Base-by-base conservation (phyloP, 2,797 vertebrate genomes). In the Darevskia mixta region DNA sequence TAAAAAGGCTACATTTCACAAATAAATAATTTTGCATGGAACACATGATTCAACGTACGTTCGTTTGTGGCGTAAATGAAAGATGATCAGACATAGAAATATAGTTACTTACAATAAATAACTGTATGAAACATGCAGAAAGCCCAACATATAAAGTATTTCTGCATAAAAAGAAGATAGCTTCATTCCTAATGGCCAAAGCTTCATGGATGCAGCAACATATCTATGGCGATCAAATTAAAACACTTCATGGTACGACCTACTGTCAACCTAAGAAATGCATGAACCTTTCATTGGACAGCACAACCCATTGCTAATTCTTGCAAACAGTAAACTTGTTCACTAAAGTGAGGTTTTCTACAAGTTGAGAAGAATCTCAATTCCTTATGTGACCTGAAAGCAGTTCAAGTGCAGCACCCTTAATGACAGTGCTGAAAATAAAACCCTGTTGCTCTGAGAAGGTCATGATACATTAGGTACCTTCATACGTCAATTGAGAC, bases 1-100 rank as follows among this genome's bases (percentile, higher is more conserved):
- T 0, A 8, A 32, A 0, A 10, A 41, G 78, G 69, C 81, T 71
- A 64, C 20, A 45, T 9, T 0, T 55, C 49, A 3, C 27, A 45
- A 38, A 58, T 4, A 43, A 18, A 49, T 18, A 73, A 13, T 5
- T 0, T 69, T 58, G 17, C 66, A 55, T 38, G 38, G 76, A 77
- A 17, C 38, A 76, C 0, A 17, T 8, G 3, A 80, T 78, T 61
- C 43, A 73, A 55, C 32, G 3, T 64, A 23, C 1, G 6, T 61
- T n/a, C 41, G 4, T 15, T 43, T 41, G 35, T 64, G 67, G 25
- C 8, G 5, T 69, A 79, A 71, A 55, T 23, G n/a, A 3, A 86
- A 79, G n/a, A 38, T 49, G 43, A 6, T 32, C 32, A 49, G 5
- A 86, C 23, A 64, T 5, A 20, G 27, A 72, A 49, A 86, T 49